phyloP scores from a whole-genome alignment of 1,140 invertebrate species.

The Stegodyphus dumicola region DNA sequence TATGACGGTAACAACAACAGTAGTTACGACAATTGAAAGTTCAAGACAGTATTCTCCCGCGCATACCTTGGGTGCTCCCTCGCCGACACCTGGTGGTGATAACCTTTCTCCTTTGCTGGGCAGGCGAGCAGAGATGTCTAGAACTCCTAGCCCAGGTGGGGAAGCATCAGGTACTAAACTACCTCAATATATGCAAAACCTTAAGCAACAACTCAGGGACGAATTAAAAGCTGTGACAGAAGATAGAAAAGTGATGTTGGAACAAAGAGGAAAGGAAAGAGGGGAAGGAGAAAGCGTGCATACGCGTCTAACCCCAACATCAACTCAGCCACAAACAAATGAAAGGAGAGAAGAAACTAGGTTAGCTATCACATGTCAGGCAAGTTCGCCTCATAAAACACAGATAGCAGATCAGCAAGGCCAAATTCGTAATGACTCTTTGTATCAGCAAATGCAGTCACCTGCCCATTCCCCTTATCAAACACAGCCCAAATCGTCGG shows the following conservation, averaged over 20 bases:
- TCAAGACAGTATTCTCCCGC: constrained; percentile 35
- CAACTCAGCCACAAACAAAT: constrained; percentile 67
- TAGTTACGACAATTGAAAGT: neutral
- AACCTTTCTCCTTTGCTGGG: constrained; percentile 19
- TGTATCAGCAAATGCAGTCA: neutral
- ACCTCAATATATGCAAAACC: constrained; percentile 71
- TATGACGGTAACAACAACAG: constrained; percentile 26
- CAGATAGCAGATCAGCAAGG: neutral
- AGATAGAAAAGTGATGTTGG: constrained; percentile 68
- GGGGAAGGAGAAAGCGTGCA: constrained; percentile 17
- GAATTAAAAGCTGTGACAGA: constrained; percentile 71
- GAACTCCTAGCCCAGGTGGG: constrained; percentile 33
- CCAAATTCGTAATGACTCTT: neutral
- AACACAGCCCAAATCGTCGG: neutral
- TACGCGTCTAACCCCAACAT: constrained; percentile 67
- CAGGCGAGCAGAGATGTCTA: constrained; percentile 3
- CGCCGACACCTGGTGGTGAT: constrained; percentile 8
- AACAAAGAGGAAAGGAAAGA: constrained; percentile 66
- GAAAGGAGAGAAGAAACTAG: neutral
- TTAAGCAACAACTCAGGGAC: constrained; percentile 73
- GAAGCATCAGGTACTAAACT: constrained; percentile 66
- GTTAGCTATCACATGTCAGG: neutral
- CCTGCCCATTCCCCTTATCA: neutral
- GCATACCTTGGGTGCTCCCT: constrained; percentile 5
- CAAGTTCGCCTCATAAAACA: neutral